phyloP scores from a whole-genome alignment of 2,797 vertebrate species.

The Karalla daura region DNA sequence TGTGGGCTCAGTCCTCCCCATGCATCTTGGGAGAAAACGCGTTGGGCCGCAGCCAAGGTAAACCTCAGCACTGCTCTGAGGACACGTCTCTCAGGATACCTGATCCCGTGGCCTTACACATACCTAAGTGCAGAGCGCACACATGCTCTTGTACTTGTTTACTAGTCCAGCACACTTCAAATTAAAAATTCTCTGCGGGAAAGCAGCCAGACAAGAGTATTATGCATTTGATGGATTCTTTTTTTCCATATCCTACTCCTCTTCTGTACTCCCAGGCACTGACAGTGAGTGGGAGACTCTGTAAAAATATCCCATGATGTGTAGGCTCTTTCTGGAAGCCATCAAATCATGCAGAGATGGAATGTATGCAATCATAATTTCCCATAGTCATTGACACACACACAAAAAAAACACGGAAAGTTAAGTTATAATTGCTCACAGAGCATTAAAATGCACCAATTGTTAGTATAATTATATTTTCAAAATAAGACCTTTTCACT shows the following conservation, averaged over 20 bases:
- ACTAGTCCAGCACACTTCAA: slow-evolving; percentile 50
- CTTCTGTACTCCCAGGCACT: slow-evolving; percentile 56
- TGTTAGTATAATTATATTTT: background rate
- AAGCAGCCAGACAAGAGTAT: slow-evolving; percentile 57
- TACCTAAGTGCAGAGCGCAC: slow-evolving; percentile 43
- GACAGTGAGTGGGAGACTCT: slow-evolving; percentile 69
- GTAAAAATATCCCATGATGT: slow-evolving; percentile 74
- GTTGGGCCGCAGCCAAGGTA: slow-evolving; percentile 74
- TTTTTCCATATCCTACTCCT: slow-evolving; percentile 53
- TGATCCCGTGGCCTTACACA: slow-evolving; percentile 68
- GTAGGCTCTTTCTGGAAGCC: slow-evolving; percentile 85
- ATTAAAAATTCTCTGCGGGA: slow-evolving; percentile 58
- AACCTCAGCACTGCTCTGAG: slow-evolving; percentile 72
- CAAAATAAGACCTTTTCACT: background rate
- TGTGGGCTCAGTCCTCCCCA: slow-evolving; percentile 70
- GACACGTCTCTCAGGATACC: slow-evolving; percentile 73
- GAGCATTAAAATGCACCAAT: no score
- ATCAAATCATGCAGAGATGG: slow-evolving; percentile 45
- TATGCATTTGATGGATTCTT: slow-evolving; percentile 66
- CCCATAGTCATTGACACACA: slow-evolving; percentile 45
- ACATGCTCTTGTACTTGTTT: slow-evolving; percentile 39
- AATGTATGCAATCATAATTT: slow-evolving; percentile 31
- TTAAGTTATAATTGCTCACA: no score
- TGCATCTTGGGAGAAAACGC: slow-evolving; percentile 75
- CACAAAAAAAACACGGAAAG: slow-evolving; percentile 83